Evolutionary conservation across 2,797 vertebrate species (phyloP).

Genomic region (Ataeniobius toweri): DNA sequence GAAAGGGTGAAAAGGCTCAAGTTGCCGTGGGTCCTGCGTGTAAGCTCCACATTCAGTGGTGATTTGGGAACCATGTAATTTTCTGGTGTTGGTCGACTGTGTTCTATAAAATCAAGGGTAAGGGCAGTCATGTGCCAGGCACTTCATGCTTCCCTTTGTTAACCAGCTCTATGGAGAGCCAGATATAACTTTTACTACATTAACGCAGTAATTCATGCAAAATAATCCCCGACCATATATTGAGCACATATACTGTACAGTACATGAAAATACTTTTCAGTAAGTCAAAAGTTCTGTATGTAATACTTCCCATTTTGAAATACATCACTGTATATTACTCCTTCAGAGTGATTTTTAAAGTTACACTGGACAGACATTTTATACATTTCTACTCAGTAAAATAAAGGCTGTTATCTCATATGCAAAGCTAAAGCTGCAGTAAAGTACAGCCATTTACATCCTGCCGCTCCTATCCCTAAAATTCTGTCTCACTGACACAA

Average conservation of each 20-base stretch:
- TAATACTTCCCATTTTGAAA: neutral
- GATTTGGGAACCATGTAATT: neutral
- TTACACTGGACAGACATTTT: neutral
- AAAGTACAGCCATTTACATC: neutral
- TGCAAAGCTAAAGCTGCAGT: conserved; percentile 11
- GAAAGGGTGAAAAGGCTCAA: neutral
- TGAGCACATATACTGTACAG: too few relatives aligned
- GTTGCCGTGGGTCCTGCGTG: neutral
- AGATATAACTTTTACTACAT: neutral
- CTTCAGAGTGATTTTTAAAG: neutral
- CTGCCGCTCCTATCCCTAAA: neutral
- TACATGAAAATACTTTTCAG: neutral
- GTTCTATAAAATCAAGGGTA: neutral
- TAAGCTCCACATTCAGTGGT: neutral
- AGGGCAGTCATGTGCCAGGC: neutral
- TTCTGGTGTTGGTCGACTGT: neutral
- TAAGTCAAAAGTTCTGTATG: neutral
- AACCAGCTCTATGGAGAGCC: neutral
- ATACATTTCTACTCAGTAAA: neutral
- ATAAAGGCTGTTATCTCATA: conserved; percentile 1
- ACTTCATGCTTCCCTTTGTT: neutral
- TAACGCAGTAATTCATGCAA: neutral
- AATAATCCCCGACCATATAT: neutral
- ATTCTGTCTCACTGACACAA: neutral
- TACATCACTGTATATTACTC: neutral